A percentile compares a stretch with the other conserved stretches of the same genome.
These are phyloP conservation scores for Vanessa atalanta DNA, from an alignment of 1,140 invertebrate species.

Conservation along the genomic window DNA sequence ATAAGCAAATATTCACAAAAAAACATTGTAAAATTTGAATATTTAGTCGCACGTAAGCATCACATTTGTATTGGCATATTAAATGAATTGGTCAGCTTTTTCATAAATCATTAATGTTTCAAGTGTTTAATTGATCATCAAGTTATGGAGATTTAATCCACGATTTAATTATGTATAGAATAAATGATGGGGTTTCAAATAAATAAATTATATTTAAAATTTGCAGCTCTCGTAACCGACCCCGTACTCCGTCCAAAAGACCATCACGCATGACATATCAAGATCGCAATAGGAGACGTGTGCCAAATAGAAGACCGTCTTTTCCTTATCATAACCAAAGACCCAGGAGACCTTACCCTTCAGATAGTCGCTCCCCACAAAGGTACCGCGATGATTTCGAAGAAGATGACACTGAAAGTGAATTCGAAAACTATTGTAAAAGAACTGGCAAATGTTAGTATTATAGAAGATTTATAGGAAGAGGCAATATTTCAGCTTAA, in stretches of 20 bases:
- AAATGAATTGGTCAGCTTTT: too few relatives aligned
- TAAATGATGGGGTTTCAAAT: too few relatives aligned
- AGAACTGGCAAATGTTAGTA: slow-evolving; percentile 57
- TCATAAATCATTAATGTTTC: too few relatives aligned
- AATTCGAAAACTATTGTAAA: slow-evolving; percentile 55
- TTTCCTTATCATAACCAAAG: slow-evolving; percentile 28
- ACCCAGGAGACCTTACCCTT: slow-evolving; percentile 30
- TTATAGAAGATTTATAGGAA: background rate
- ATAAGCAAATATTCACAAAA: too few relatives aligned
- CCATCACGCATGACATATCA: slow-evolving; percentile 54
- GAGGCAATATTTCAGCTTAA: background rate
- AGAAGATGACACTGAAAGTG: slow-evolving; percentile 53
- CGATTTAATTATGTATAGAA: too few relatives aligned
- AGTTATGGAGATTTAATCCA: background rate
- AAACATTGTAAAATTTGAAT: too few relatives aligned
- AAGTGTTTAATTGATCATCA: too few relatives aligned
- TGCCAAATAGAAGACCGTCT: slow-evolving; percentile 32
- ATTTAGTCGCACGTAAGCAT: too few relatives aligned
- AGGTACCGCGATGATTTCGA: slow-evolving; percentile 56
- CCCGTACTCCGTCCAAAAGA: slow-evolving; percentile 39
- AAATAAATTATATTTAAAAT: background rate
- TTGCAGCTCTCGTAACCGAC: slow-evolving; percentile 49
- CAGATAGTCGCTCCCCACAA: slow-evolving; percentile 36
- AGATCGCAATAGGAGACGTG: slow-evolving; percentile 51
- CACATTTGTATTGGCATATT: too few relatives aligned